Evolutionary conservation across 2,888 invertebrate genomes (phyloP).

Genomic region (Calliopum simillimum): DNA sequence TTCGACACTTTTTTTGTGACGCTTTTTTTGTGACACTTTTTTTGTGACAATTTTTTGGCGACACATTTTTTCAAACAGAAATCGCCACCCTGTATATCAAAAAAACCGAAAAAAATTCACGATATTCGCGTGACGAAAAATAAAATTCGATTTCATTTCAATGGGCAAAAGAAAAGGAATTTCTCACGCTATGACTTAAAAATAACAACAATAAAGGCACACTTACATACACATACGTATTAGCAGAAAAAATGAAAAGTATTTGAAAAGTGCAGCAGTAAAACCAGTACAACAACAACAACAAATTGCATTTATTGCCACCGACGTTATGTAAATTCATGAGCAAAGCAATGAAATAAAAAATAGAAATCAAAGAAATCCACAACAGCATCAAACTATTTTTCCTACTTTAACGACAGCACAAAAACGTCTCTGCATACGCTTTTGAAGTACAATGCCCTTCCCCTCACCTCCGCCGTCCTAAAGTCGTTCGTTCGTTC

Average conservation of each 20-base stretch:
- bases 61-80: background rate
- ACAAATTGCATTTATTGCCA: background rate
- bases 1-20: too few relatives aligned
- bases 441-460: too few relatives aligned
- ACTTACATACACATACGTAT: too few relatives aligned
- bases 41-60: too few relatives aligned
- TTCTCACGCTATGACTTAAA: constrained; percentile 6
- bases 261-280: background rate
- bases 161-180: background rate
- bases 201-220: background rate
- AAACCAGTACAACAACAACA: background rate
- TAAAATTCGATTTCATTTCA: too few relatives aligned
- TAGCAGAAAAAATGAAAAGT: background rate
- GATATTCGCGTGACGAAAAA: background rate
- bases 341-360: constrained; percentile 1
- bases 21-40: too few relatives aligned
- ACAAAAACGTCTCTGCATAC: too few relatives aligned
- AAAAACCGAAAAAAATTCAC: background rate
- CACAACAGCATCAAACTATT: too few relatives aligned
- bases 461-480: background rate
- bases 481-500: background rate
- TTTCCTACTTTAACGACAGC: too few relatives aligned
- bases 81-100: background rate
- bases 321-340: constrained; percentile 4
- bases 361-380: too few relatives aligned